Percentiles rank a stretch among this genome's conserved stretches.
Conservation (phyloP, 2,888 invertebrate species). For the Athalia rosae region DNA sequence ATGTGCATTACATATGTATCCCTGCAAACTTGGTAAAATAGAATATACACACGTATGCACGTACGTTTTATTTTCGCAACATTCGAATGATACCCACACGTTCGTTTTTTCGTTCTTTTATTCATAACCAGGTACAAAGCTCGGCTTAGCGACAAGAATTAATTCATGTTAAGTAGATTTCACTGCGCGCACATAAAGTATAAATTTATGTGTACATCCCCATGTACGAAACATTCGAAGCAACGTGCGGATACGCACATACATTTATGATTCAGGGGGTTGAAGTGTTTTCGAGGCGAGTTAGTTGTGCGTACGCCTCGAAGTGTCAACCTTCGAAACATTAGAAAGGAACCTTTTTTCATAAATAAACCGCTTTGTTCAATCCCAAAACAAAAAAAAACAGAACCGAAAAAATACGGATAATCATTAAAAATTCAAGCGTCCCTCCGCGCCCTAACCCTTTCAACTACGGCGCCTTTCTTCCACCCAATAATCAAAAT, state of each 20-base stretch:
- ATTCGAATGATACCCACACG: constrained; percentile 9
- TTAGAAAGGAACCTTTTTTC: background rate
- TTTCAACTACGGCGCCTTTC: too few species aligned
- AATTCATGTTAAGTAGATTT: constrained; percentile 36
- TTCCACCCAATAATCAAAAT: too few species aligned
- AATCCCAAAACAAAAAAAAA: background rate
- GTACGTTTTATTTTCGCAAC: background rate
- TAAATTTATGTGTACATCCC: too few species aligned
- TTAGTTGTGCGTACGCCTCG: constrained; percentile 9
- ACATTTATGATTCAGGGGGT: constrained; percentile 26
- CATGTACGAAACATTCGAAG: background rate
- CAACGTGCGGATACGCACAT: constrained; percentile 10
- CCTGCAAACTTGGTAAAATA: background rate
- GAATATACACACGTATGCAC: background rate
- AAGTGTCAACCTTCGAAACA: constrained; percentile 32
- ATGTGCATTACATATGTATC: background rate
- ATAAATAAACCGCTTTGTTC: constrained; percentile 15
- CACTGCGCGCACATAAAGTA: background rate
- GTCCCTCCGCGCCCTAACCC: too few species aligned
- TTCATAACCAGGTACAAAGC: constrained; percentile 26
- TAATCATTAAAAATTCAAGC: background rate
- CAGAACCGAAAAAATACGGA: background rate
- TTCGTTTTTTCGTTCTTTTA: constrained; percentile 12
- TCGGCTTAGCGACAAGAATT: constrained; percentile 29
- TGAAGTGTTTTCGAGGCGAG: constrained; percentile 10